Evolutionary conservation across 2,113 vertebrate species (phyloP).

Genomic region (Labeo rohita): DNA sequence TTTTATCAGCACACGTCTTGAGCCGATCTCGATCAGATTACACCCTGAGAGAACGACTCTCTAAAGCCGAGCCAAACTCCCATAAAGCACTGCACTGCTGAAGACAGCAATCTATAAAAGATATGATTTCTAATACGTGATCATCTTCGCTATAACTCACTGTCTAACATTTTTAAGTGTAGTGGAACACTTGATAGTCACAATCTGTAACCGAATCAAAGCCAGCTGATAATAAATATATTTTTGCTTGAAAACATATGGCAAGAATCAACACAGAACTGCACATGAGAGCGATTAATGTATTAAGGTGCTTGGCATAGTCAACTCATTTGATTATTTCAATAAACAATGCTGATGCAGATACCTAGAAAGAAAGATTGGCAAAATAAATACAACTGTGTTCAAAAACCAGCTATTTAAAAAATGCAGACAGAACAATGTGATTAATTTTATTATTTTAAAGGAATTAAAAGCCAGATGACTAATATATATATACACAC

Average conservation of each 20-base stretch:
- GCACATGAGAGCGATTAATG: background rate
- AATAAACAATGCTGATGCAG: background rate
- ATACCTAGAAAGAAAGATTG: background rate
- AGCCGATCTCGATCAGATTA: constrained; percentile 25
- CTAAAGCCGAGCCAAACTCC: constrained; percentile 6
- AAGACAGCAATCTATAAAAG: constrained; percentile 9
- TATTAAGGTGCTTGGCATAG: background rate
- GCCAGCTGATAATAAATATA: background rate
- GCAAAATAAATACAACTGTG: background rate
- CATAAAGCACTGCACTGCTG: background rate
- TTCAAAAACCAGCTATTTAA: background rate
- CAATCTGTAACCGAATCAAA: background rate
- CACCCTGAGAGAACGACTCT: constrained; percentile 6
- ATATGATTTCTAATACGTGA: constrained; percentile 9
- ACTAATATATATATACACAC: no score
- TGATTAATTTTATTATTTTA: background rate
- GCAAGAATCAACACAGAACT: background rate
- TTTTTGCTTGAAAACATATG: background rate
- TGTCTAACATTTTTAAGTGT: background rate
- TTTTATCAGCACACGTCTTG: constrained; percentile 3
- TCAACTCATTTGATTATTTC: background rate
- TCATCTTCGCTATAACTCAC: constrained; percentile 10
- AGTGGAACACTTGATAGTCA: background rate
- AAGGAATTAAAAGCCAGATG: background rate
- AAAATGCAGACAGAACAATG: background rate